These are phyloP conservation scores for Cephonodes hylas DNA, from an alignment of 2,888 invertebrate genomes.

Conservation along the genomic window DNA sequence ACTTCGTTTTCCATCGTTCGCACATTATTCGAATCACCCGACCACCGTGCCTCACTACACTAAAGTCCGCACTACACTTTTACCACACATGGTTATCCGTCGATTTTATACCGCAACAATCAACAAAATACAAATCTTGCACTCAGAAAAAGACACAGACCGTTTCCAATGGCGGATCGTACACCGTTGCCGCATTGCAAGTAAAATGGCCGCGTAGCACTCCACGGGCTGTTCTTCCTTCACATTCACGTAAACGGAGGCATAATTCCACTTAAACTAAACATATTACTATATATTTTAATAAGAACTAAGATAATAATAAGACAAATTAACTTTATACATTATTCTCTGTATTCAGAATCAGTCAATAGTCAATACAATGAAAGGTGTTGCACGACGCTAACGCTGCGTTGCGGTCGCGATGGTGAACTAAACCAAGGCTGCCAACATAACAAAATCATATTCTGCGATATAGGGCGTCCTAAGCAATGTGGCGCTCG, in stretches of 20 bases:
- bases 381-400: constrained; percentile 86
- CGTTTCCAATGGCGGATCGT: constrained; percentile 88
- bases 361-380: constrained; percentile 88
- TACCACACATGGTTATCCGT: constrained; percentile 78
- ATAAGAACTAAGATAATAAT: constrained; percentile 77
- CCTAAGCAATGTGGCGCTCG: constrained; percentile 73
- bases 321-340: constrained; percentile 84
- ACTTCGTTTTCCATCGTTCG: constrained; percentile 91
- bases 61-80: constrained; percentile 80
- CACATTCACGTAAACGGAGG: constrained; percentile 78
- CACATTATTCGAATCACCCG: constrained; percentile 83
- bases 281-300: constrained; percentile 74
- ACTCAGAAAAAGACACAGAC: constrained; percentile 84
- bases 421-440: constrained; percentile 76
- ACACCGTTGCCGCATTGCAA: constrained; percentile 87
- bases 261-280: constrained; percentile 79
- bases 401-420: constrained; percentile 81
- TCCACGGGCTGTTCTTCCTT: constrained; percentile 75
- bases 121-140: constrained; percentile 80
- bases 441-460: constrained; percentile 64
- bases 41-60: constrained; percentile 82
- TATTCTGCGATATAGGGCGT: constrained; percentile 74
- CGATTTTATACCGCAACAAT: constrained; percentile 75
- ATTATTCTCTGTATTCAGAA: constrained; percentile 82
- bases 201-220: constrained; percentile 86